Base-by-base conservation (phyloP, 1,140 invertebrate species). In the Leucophenga varia region DNA sequence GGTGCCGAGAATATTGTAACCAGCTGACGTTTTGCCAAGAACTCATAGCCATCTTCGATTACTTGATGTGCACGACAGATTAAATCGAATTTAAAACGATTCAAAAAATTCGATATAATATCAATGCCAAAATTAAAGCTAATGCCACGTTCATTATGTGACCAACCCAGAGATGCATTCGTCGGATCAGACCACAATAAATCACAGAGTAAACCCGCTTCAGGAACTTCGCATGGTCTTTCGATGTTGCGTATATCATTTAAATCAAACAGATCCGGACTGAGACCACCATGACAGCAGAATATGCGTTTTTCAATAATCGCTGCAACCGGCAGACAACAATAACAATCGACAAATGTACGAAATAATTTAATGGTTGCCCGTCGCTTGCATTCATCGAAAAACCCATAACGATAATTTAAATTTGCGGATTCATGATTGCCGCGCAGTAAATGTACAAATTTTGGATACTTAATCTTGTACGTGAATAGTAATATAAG, bases 311-410 rank as follows among this genome's bases (percentile, higher is more conserved):
- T 93, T 75, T 96, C 93, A 49, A 96, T 91, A 57, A 95, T 90
- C 30, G 90, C 91, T 42, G 91, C 93, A 34, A 97, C 90, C 2
- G 94, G 94, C 65, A 97, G n/a, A n/a, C n/a, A n/a, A n/a, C n/a
- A n/a, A n/a, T n/a, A n/a, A n/a, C n/a, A n/a, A n/a, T n/a, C n/a
- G 80, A 80, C 93, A 97, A 78, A 97, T 97, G 75, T 97, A 78
- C 96, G 97, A 94, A 93, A 97, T 60, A 97, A 76, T 78, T 96
- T 97, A 47, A 97, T 94, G 77, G 94, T 96, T 75, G 92, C 97
- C 67, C 93, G 84, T 72, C 93, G 82, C 80, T 89, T 88, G 86
- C 95, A 95, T 80, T 95, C 93, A 74, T 95, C 93, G 74, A 95
- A 95, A 78, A 95, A 95, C 43, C 78, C 61, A 80, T 95, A 95